A percentile compares a stretch with the other conserved stretches of the same genome.
Conservation (phyloP, 1,140 invertebrate genomes). For the Teleopsis dalmanni region DNA sequence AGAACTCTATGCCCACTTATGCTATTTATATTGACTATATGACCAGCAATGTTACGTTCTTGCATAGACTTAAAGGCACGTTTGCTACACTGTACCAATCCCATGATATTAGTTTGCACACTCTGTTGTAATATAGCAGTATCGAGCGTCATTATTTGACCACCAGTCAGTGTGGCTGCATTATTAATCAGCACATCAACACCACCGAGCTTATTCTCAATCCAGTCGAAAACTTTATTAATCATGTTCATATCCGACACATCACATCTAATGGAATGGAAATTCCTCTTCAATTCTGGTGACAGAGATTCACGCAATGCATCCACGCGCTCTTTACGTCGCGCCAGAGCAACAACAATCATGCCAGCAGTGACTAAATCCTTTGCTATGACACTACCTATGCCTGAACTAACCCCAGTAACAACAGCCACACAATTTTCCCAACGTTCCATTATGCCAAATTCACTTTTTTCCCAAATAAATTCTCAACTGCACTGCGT, state of each 20-base stretch:
- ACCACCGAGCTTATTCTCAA: slow-evolving; percentile 55
- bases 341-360: slow-evolving; percentile 46
- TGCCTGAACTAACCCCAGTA: slow-evolving; percentile 57
- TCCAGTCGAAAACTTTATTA: slow-evolving; percentile 55
- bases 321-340: slow-evolving; percentile 31
- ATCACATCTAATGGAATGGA: slow-evolving; percentile 55
- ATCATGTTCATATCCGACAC: slow-evolving; percentile 59
- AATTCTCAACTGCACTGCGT: too few species aligned
- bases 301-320: slow-evolving; percentile 26
- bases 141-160: slow-evolving; percentile 40
- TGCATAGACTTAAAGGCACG: slow-evolving; percentile 61
- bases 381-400: slow-evolving; percentile 49
- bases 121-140: slow-evolving; percentile 46
- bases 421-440: slow-evolving; percentile 53
- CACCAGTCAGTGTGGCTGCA: slow-evolving; percentile 51
- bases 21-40: slow-evolving; percentile 66
- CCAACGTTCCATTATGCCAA: slow-evolving; percentile 48
- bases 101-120: slow-evolving; percentile 64
- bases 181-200: slow-evolving; percentile 69
- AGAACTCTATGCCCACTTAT: slow-evolving; percentile 48
- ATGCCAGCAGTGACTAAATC: slow-evolving; percentile 50
- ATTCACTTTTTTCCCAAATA: too few species aligned
- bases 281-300: slow-evolving; percentile 24
- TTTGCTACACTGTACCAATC: slow-evolving; percentile 56
- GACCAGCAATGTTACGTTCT: slow-evolving; percentile 54